phyloP scores from a whole-genome alignment of 2,113 vertebrate genomes.

The Oryzias javanicus region DNA sequence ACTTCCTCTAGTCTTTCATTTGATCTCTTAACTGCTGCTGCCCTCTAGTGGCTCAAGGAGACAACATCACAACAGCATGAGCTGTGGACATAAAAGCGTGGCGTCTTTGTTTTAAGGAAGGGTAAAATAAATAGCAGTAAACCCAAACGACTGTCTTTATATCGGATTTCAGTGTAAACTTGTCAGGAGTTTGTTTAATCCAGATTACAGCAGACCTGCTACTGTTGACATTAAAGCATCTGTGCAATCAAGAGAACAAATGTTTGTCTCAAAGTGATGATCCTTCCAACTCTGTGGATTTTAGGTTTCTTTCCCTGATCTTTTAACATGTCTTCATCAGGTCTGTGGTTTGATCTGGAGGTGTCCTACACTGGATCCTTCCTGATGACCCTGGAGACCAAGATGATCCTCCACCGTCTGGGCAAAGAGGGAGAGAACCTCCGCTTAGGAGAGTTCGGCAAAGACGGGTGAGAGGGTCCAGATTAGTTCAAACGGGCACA shows the following conservation, averaged over 20 bases:
- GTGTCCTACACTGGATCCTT: slow-evolving; percentile 96
- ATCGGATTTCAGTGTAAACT: not conserved
- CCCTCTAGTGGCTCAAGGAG: slow-evolving; percentile 32
- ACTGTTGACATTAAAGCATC: too few relatives aligned
- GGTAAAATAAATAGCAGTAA: not conserved
- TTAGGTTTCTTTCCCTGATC: not conserved
- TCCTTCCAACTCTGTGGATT: too few relatives aligned
- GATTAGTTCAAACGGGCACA: not conserved
- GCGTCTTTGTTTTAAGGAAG: too few relatives aligned
- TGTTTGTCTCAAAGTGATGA: too few relatives aligned
- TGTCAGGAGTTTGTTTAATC: slow-evolving; percentile 11
- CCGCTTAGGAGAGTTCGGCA: slow-evolving; percentile 83
- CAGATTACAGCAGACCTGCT: too few relatives aligned
- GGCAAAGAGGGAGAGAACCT: slow-evolving; percentile 91
- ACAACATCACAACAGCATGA: not conserved
- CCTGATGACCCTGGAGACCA: slow-evolving; percentile 97
- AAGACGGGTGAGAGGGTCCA: slow-evolving; percentile 85
- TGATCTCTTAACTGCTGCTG: slow-evolving; percentile 16
- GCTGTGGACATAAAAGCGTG: slow-evolving; percentile 4
- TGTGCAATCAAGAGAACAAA: too few relatives aligned
- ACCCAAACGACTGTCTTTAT: not conserved
- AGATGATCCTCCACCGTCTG: slow-evolving; percentile 97
- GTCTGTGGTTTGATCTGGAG: slow-evolving; percentile 96
- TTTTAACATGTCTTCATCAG: slow-evolving; percentile 53
- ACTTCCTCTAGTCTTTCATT: too few relatives aligned